Conservation (phyloP, 1,140 invertebrate species). For the Neodiprion pinetum region DNA sequence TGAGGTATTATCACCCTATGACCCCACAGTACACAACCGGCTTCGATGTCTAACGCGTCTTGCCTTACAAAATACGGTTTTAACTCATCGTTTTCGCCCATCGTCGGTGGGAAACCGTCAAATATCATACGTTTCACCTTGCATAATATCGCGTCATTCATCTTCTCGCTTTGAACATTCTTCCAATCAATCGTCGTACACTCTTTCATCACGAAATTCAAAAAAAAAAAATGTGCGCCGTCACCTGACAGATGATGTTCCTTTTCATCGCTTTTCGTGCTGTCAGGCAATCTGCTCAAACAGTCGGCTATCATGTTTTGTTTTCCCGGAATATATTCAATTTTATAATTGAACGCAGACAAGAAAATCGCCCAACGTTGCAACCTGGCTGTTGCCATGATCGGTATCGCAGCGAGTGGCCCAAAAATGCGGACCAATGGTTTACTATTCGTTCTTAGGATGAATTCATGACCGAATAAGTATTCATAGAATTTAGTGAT, state of each 20-base stretch:
- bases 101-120: background rate
- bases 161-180: no score
- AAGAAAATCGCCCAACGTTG: slow-evolving; percentile 52
- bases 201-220: no score
- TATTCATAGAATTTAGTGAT: slow-evolving; percentile 29
- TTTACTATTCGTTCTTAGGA: slow-evolving; percentile 23
- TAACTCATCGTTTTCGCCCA: background rate
- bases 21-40: slow-evolving; percentile 25
- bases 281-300: slow-evolving; percentile 16
- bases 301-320: slow-evolving; percentile 29
- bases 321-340: slow-evolving; percentile 40
- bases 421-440: slow-evolving; percentile 19
- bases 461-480: slow-evolving; percentile 24
- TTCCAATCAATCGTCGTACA: no score
- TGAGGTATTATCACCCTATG: slow-evolving; percentile 29
- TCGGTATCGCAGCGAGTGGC: slow-evolving; percentile 37
- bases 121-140: no score
- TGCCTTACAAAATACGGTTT: slow-evolving; percentile 8
- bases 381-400: slow-evolving; percentile 41
- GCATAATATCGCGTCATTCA: no score
- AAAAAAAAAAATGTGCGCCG: no score
- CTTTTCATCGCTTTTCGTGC: no score
- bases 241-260: no score
- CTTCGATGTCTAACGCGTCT: slow-evolving; percentile 14
- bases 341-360: slow-evolving; percentile 45